phyloP scores from a whole-genome alignment of 2,113 vertebrate species.

The Hippolais icterina region DNA sequence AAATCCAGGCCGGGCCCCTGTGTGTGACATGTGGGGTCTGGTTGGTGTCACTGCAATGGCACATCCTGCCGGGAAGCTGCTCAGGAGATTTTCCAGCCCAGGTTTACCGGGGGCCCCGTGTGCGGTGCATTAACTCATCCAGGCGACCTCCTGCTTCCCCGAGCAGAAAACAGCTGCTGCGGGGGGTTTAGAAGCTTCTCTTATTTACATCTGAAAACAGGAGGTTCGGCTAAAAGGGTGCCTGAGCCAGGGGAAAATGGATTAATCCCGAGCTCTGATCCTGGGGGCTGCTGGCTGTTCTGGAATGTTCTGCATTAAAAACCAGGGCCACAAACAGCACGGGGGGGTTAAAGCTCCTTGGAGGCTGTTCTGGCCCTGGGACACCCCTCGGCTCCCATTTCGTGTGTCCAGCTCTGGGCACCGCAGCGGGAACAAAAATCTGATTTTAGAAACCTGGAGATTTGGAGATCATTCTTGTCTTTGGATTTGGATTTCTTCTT shows the following conservation, averaged over 20 bases:
- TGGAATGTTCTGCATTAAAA: background rate
- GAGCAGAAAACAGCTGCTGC: background rate
- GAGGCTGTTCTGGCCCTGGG: background rate
- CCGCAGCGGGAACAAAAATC: background rate
- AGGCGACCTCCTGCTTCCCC: background rate
- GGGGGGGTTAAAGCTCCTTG: too few species aligned
- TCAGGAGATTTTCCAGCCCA: background rate
- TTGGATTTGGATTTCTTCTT: background rate
- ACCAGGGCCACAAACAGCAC: accelerated
- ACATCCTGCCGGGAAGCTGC: background rate
- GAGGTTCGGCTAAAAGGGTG: background rate
- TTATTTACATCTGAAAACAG: background rate
- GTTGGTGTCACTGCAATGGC: background rate
- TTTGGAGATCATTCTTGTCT: too few species aligned
- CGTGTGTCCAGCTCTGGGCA: accelerated
- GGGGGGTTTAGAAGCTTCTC: background rate
- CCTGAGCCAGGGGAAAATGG: background rate
- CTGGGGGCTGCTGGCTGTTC: accelerated
- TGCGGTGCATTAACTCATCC: background rate
- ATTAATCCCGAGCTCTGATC: background rate
- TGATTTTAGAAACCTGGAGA: background rate
- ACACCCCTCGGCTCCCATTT: accelerated
- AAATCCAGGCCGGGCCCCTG: background rate
- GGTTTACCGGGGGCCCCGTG: too few species aligned
- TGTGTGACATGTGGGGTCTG: accelerated